Evolutionary conservation across 2,888 invertebrate genomes (phyloP).

Genomic region (Archips xylosteana): DNA sequence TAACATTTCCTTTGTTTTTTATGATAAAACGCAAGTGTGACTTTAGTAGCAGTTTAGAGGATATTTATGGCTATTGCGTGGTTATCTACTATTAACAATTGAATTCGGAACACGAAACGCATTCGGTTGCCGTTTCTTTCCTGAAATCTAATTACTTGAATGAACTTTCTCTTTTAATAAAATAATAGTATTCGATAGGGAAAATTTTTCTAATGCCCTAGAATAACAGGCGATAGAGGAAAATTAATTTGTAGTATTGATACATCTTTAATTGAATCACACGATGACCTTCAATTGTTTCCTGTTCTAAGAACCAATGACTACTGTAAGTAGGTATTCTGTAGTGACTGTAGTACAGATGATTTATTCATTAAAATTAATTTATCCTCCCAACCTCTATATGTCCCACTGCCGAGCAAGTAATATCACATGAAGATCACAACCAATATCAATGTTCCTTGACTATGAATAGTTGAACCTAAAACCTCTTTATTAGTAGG

Average conservation of each 20-base stretch:
- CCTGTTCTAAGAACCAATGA: not conserved
- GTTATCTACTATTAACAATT: slow-evolving; percentile 22
- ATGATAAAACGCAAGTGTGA: slow-evolving; percentile 8
- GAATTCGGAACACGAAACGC: slow-evolving; percentile 33
- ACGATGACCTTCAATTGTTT: not conserved
- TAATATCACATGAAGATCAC: no score
- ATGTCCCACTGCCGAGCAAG: no score
- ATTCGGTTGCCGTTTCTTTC: slow-evolving; percentile 20
- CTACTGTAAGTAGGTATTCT: not conserved
- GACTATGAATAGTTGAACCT: no score
- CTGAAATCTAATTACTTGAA: slow-evolving; percentile 21
- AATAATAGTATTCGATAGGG: not conserved
- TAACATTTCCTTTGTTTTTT: slow-evolving; percentile 4
- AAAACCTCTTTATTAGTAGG: no score
- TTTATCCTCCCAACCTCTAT: no score
- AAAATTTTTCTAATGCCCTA: not conserved
- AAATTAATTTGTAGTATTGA: not conserved
- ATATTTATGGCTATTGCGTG: slow-evolving; percentile 30
- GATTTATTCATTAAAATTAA: no score
- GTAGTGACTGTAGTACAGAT: no score
- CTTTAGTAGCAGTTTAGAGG: slow-evolving; percentile 15
- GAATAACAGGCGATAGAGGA: not conserved
- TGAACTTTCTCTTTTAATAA: not conserved
- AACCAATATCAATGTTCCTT: no score
- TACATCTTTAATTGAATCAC: not conserved